Conservation (phyloP, 37 sponge, comb jelly and placozoan species). For the Aplysina aerophoba region DNA sequence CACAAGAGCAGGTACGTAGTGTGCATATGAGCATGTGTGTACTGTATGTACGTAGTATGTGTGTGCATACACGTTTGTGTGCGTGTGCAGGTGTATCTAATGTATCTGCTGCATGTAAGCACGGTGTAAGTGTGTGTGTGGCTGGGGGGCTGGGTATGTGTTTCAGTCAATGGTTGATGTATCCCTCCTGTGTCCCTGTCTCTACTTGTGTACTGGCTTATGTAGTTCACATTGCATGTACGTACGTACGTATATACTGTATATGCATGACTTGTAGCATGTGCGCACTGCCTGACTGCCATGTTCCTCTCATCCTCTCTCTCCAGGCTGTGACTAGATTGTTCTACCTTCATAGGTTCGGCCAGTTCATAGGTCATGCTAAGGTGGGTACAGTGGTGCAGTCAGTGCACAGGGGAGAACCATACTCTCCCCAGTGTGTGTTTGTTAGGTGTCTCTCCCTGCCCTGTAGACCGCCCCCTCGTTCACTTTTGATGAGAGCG, state of each 20-base stretch:
- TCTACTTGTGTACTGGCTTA: neutral
- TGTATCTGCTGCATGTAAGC: too few species aligned
- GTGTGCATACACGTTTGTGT: too few species aligned
- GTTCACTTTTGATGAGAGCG: conserved; percentile 56
- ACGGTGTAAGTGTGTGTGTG: too few species aligned
- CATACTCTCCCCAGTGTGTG: neutral
- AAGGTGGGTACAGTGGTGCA: conserved; percentile 43
- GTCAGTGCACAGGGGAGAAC: neutral
- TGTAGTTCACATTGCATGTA: neutral
- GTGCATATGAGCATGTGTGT: neutral
- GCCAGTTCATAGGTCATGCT: conserved; percentile 68
- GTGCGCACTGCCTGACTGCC: too few species aligned
- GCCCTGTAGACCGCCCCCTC: conserved; percentile 64
- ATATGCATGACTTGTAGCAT: too few species aligned
- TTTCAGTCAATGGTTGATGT: too few species aligned
- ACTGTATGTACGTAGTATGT: neutral
- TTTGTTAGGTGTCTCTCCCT: neutral
- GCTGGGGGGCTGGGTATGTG: too few species aligned
- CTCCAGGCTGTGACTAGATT: conserved; percentile 61
- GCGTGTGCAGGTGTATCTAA: too few species aligned
- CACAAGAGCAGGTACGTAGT: neutral
- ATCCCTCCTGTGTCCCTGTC: too few species aligned
- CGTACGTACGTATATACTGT: too few species aligned
- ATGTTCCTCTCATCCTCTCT: neutral
- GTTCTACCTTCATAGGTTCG: conserved; percentile 68